Percentiles rank a stretch among this genome's conserved stretches.
Conservation (phyloP, 1,140 invertebrate species). For the Nebria ingens region DNA sequence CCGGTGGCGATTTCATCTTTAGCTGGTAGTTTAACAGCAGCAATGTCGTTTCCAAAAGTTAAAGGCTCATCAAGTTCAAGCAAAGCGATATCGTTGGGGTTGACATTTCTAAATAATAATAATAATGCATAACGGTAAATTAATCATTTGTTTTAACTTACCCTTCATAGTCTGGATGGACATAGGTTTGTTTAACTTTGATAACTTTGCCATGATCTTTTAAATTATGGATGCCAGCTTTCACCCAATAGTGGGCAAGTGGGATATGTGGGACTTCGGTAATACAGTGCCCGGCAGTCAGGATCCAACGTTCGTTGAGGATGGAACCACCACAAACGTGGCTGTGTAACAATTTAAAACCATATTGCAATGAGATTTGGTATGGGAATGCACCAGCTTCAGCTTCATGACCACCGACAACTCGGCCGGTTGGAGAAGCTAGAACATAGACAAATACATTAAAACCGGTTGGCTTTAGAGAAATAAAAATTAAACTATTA, state of each 20-base stretch:
- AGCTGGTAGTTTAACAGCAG: slow-evolving; percentile 38
- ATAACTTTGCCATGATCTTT: slow-evolving; percentile 37
- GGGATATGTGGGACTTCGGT: slow-evolving; percentile 21
- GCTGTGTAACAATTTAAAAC: slow-evolving; percentile 22
- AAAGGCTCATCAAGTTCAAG: slow-evolving; percentile 43
- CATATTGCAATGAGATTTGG: slow-evolving; percentile 44
- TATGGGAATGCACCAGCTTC: slow-evolving; percentile 41
- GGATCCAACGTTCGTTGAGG: slow-evolving; percentile 45
- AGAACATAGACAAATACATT: slow-evolving; percentile 10
- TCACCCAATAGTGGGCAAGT: slow-evolving; percentile 21
- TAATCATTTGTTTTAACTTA: slow-evolving; percentile 26
- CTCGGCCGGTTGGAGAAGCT: slow-evolving; percentile 16
- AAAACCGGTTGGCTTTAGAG: neutral
- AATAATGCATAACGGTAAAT: too few species aligned
- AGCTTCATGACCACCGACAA: slow-evolving; percentile 38
- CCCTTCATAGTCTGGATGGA: slow-evolving; percentile 43
- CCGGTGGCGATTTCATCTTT: slow-evolving; percentile 28
- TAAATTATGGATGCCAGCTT: slow-evolving; percentile 34
- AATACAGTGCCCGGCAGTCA: slow-evolving; percentile 43
- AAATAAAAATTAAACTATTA: neutral
- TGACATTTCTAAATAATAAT: too few species aligned
- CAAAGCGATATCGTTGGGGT: slow-evolving; percentile 52
- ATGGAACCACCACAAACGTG: slow-evolving; percentile 52
- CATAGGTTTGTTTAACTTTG: slow-evolving; percentile 28
- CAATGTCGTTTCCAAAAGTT: slow-evolving; percentile 39